These are phyloP conservation scores for Falco rusticolus DNA, from an alignment of 2,797 vertebrate genomes.

Conservation along the genomic window DNA sequence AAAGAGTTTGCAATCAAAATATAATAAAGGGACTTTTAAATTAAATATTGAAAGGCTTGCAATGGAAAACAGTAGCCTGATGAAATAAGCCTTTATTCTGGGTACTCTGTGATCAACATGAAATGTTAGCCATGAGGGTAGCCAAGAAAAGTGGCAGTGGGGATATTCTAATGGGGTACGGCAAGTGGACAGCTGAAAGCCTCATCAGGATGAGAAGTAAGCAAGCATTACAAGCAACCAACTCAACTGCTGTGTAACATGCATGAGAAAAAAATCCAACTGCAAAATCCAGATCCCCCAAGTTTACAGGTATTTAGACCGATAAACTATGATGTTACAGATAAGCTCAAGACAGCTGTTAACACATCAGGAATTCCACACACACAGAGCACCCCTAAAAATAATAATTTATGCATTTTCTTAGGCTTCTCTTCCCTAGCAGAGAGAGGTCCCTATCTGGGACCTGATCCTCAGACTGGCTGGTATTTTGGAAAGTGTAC, in stretches of 20 bases:
- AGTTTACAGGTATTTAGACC: not conserved
- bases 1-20: not conserved
- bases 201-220: not conserved
- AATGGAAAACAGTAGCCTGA: not conserved
- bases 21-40: not conserved
- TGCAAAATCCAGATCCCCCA: not conserved
- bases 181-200: not conserved
- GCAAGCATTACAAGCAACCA: not conserved
- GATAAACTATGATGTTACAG: not conserved
- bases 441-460: not conserved
- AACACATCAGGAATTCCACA: not conserved
- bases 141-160: not conserved
- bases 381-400: not conserved
- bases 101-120: not conserved
- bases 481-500: not conserved
- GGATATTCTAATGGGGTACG: not conserved
- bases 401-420: not conserved
- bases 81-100: not conserved
- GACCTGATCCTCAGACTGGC: not conserved
- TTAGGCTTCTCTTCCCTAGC: not conserved
- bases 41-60: not conserved
- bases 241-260: not conserved
- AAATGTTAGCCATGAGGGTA: not conserved
- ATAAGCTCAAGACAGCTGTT: not conserved
- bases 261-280: not conserved